Evolutionary conservation across 2,113 vertebrate species (phyloP).

Genomic region (Anseranas semipalmata): DNA sequence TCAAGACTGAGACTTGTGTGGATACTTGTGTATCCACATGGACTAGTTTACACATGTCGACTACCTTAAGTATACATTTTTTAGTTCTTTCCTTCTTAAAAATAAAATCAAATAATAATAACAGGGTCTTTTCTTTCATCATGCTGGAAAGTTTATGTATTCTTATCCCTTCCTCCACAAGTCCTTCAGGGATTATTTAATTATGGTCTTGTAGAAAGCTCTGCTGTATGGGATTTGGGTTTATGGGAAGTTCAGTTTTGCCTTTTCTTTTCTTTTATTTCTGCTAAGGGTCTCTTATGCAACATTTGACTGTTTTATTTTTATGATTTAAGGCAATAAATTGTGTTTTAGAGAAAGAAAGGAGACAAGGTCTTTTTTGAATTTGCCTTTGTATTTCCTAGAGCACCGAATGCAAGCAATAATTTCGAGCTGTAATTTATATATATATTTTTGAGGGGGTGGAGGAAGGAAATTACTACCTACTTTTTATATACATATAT

Average conservation of each 20-base stretch:
- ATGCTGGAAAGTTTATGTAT: constrained; percentile 56
- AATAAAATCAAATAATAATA: constrained; percentile 44
- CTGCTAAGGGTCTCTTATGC: constrained; percentile 65
- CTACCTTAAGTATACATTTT: not conserved
- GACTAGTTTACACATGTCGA: not conserved
- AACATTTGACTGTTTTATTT: constrained; percentile 70
- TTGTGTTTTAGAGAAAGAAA: constrained; percentile 63
- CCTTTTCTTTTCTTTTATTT: constrained; percentile 72
- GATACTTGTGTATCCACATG: not conserved
- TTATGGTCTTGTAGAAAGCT: constrained; percentile 67
- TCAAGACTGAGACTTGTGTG: not conserved
- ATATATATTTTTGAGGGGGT: constrained; percentile 60
- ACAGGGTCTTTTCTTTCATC: constrained; percentile 62
- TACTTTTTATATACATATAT: constrained; percentile 69
- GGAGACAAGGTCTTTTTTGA: constrained; percentile 60
- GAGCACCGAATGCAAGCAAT: constrained; percentile 66
- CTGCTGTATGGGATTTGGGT: constrained; percentile 63
- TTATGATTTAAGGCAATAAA: constrained; percentile 72
- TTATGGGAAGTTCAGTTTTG: constrained; percentile 70
- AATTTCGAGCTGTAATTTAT: constrained; percentile 68
- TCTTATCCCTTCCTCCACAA: constrained; percentile 57
- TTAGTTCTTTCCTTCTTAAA: constrained; percentile 22
- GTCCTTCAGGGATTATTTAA: constrained; percentile 69
- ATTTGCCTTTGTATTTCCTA: constrained; percentile 69
- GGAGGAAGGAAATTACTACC: constrained; percentile 69